These are phyloP conservation scores for Cryptotis parvus DNA, from an alignment of 2,113 vertebrate genomes.

Conservation along the genomic window DNA sequence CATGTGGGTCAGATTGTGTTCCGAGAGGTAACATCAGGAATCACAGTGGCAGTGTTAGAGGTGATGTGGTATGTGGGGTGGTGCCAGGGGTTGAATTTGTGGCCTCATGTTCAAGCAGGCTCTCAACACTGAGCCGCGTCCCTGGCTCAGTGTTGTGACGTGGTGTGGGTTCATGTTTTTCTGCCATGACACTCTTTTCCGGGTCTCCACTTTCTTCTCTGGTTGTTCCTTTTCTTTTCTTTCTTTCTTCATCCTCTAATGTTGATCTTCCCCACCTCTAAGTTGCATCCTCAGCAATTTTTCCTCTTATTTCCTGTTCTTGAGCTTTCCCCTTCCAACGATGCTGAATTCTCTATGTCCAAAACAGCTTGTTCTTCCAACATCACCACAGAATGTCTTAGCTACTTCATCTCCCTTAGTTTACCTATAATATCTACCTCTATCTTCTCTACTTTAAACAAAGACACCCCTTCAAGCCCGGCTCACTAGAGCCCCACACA, in stretches of 20 bases:
- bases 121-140: no score
- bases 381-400: neutral
- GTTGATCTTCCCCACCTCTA: neutral
- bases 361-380: neutral
- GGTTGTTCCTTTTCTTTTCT: neutral
- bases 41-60: no score
- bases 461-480: no score
- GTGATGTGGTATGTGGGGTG: no score
- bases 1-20: neutral
- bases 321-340: neutral
- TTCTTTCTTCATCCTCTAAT: neutral
- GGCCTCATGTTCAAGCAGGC: no score
- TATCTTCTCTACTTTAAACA: neutral
- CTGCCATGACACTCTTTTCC: neutral
- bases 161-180: neutral
- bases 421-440: neutral
- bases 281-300: neutral
- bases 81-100: no score
- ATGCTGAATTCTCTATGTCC: neutral
- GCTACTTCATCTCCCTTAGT: neutral
- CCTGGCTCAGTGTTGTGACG: no score
- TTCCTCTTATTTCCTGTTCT: neutral
- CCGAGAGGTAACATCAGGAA: no score
- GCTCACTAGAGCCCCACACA: no score
- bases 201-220: neutral